A percentile compares a stretch with the other conserved stretches of the same genome.
These are phyloP conservation scores for Sitta carolinensis DNA, from an alignment of 2,797 vertebrate species.

Conservation along the genomic window DNA sequence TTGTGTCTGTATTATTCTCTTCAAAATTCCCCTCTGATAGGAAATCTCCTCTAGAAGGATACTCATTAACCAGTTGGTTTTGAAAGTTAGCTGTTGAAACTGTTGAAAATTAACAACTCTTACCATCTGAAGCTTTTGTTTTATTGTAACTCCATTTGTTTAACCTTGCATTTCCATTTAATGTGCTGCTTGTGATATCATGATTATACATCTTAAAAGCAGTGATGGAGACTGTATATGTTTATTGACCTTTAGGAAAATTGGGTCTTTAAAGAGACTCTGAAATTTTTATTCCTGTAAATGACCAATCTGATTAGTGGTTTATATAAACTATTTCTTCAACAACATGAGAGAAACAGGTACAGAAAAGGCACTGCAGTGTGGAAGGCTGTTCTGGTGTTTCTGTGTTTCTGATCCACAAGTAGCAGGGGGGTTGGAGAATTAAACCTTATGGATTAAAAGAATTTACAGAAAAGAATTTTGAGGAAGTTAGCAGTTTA, in stretches of 20 bases:
- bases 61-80: conserved; percentile 41
- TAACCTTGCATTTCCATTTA: background rate
- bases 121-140: background rate
- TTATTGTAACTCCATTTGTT: background rate
- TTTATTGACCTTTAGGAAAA: background rate
- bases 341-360: background rate
- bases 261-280: background rate
- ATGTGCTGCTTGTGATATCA: background rate
- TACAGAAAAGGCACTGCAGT: background rate
- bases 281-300: background rate
- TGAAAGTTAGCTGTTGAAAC: background rate
- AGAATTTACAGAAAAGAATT: background rate
- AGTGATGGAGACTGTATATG: background rate
- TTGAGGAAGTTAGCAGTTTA: background rate
- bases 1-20: background rate
- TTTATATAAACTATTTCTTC: background rate
- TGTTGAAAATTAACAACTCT: conserved; percentile 50
- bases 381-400: background rate
- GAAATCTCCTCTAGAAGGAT: background rate
- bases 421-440: background rate
- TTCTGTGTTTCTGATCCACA: background rate
- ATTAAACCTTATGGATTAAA: background rate
- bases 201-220: background rate
- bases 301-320: background rate
- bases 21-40: background rate